Percentiles rank a stretch among this genome's conserved stretches.
Conservation (phyloP, 2,797 vertebrate genomes). For the Sebastes oblongus region DNA sequence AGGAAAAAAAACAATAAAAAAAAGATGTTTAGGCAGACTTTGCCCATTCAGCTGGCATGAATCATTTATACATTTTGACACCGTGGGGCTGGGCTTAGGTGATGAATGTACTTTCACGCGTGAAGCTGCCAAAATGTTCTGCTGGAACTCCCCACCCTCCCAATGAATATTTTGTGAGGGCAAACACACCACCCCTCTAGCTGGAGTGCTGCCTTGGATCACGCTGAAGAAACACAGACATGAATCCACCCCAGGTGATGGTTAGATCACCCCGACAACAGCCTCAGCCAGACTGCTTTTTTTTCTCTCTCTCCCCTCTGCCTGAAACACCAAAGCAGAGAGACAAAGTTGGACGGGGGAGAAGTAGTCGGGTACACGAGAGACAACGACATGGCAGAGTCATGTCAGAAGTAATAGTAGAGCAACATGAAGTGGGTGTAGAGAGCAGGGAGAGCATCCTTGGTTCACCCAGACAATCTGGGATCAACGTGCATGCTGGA, state of each 20-base stretch:
- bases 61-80: conserved; percentile 55
- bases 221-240: conserved; percentile 66
- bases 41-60: conserved; percentile 32
- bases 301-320: background rate
- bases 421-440: background rate
- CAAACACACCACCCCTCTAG: conserved; percentile 45
- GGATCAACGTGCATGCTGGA: background rate
- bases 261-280: conserved; percentile 63
- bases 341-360: conserved; percentile 26
- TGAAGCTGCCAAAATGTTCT: conserved; percentile 57
- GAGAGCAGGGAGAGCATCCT: conserved; percentile 1
- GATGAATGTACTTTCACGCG: conserved; percentile 50
- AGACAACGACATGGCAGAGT: conserved; percentile 33
- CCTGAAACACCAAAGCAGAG: conserved; percentile 43
- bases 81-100: conserved; percentile 22
- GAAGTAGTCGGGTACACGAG: background rate
- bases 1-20: conserved; percentile 9
- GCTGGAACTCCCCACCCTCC: conserved; percentile 15
- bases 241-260: conserved; percentile 62
- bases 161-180: conserved; percentile 62
- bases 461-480: background rate
- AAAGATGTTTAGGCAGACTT: background rate
- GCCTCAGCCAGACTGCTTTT: conserved; percentile 35
- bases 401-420: conserved; percentile 24
- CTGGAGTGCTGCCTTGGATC: conserved; percentile 59